Base-by-base conservation (phyloP, 2,113 vertebrate genomes). In the Calidris pygmaea region DNA sequence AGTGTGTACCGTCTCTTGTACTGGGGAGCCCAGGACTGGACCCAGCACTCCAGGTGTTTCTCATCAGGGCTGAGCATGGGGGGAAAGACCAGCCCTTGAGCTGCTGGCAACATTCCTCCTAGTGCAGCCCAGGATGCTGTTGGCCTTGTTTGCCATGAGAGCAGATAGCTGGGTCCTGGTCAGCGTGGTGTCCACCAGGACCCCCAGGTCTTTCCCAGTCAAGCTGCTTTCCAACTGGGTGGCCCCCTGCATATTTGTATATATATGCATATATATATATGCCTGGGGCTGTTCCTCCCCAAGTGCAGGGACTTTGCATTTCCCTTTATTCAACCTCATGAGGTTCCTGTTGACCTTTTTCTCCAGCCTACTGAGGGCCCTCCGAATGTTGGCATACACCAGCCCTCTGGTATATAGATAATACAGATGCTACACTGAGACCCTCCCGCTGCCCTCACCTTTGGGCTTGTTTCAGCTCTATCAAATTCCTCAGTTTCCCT, bases 281-380 rank as follows among this genome's bases (percentile, higher is more conserved):
- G 23, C 9, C 34, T n/a, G 17, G 12, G 14, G 21, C n/a, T 83
- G 19, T 16, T 56, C 32, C 18, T 78, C 26, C 8, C 26, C 12
- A 30, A 0, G 7, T 26, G 19, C 43, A 72, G 16, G 29, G 19
- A 63, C 22, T 68, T 71, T 14, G 16, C 16, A 37, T 22, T 67
- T 91, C 56, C n/a, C 10, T 21, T 45, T 37, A 37, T 39, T 47
- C 10, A 89, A 13, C 41, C 26, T 56, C 29, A 27, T 17, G 29
- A 63, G 9, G 24, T 63, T 53, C 30, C n/a, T 34, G 18, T 16
- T 66, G 26, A 30, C 24, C 24, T 43, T n/a, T 24, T 77, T 17
- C 21, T 71, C 34, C 21, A 48, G 22, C 10, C 3, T 22, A 1
- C 1, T 34, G 30, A 85, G 13, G 4, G 3, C 6, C 2, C 26